Conservation (phyloP, 2,113 vertebrate genomes). For the Gobius niger region DNA sequence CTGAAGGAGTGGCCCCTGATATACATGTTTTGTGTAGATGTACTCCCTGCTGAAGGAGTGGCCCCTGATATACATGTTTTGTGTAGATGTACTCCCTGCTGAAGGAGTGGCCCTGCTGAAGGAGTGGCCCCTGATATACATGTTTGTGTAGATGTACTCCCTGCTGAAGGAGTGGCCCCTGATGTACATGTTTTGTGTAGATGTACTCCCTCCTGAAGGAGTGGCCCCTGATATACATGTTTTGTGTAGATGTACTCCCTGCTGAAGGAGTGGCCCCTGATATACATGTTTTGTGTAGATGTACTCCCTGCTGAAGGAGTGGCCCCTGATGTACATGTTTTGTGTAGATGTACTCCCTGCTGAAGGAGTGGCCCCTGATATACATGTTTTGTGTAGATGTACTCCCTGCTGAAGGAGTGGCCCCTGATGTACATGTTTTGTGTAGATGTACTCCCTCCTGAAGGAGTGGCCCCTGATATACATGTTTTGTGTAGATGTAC, state of each 20-base stretch:
- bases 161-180: slow-evolving; percentile 94
- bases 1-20: slow-evolving; percentile 28
- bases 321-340: slow-evolving; percentile 29
- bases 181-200: slow-evolving; percentile 60
- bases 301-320: slow-evolving; percentile 77
- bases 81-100: neutral
- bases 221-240: slow-evolving; percentile 25
- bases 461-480: slow-evolving; percentile 22
- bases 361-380: slow-evolving; percentile 28
- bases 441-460: too few relatives aligned
- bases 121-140: slow-evolving; percentile 27
- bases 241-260: too few relatives aligned
- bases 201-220: too few relatives aligned
- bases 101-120: too few relatives aligned
- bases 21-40: slow-evolving; percentile 76
- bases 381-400: slow-evolving; percentile 80
- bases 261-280: slow-evolving; percentile 20
- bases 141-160: slow-evolving; percentile 88
- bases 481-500: too few relatives aligned
- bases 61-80: slow-evolving; percentile 29
- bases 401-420: slow-evolving; percentile 95
- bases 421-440: slow-evolving; percentile 78
- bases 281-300: slow-evolving; percentile 73
- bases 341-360: neutral
- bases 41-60: slow-evolving; percentile 74